phyloP scores from a whole-genome alignment of 2,888 invertebrate genomes.

The Blomia tropicalis region DNA sequence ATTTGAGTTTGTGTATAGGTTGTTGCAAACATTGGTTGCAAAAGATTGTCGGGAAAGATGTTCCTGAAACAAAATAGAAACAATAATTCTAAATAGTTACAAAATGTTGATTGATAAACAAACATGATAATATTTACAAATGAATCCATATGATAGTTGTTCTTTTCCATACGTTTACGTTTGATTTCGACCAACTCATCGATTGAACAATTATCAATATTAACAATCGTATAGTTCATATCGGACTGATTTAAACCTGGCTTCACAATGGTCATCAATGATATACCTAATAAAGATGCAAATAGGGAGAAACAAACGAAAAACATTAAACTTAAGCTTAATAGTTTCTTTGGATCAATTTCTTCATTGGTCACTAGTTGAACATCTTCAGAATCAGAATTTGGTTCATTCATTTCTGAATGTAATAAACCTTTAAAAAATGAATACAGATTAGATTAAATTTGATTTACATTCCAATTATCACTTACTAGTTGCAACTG shows the following conservation, averaged over 20 bases:
- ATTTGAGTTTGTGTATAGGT: neutral
- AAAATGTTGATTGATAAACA: neutral
- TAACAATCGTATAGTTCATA: neutral
- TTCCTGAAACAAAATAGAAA: constrained; percentile 7
- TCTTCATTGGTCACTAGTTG: no score
- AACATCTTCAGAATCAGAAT: no score
- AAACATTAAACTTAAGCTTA: neutral
- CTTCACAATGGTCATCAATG: neutral
- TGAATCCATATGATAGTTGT: neutral
- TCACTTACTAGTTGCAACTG: neutral
- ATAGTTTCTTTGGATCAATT: constrained; percentile 1
- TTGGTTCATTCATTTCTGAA: no score
- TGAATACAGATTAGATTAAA: no score
- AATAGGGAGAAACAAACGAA: constrained; percentile 3
- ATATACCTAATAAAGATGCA: neutral
- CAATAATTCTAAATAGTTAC: neutral
- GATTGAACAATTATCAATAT: neutral
- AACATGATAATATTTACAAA: neutral
- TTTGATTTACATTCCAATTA: no score
- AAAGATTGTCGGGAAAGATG: constrained; percentile 19
- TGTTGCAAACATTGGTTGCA: constrained; percentile 5
- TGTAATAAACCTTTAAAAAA: no score
- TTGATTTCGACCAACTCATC: neutral
- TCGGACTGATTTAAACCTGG: neutral
- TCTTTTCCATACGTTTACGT: neutral